Percentiles rank a stretch among this genome's conserved stretches.
Evolutionary conservation across 2,113 vertebrate species (phyloP).

Genomic region (Bettongia penicillata): DNA sequence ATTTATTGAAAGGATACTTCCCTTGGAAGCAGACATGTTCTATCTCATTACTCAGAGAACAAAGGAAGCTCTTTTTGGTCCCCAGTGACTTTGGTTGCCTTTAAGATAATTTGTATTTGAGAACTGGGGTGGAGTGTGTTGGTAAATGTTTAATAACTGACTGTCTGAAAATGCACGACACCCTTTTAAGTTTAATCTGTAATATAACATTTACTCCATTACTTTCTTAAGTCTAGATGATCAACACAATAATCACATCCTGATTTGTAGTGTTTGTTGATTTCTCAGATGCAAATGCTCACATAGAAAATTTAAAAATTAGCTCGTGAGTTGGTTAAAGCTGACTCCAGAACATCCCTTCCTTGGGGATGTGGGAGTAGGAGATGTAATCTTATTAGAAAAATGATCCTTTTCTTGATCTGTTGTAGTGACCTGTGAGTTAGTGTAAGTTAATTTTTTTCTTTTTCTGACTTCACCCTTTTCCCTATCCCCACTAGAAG

Average conservation of each 20-base stretch:
- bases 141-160: too few species aligned
- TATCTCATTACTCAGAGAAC: too few species aligned
- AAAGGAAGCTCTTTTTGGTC: too few species aligned
- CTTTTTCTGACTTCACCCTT: neutral
- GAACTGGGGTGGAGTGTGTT: too few species aligned
- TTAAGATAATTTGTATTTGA: too few species aligned
- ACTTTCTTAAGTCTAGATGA: too few species aligned
- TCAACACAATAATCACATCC: neutral
- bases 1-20: too few species aligned
- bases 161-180: too few species aligned
- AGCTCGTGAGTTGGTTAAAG: neutral
- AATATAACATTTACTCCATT: too few species aligned
- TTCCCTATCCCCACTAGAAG: neutral
- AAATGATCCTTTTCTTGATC: neutral
- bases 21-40: too few species aligned
- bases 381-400: neutral
- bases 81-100: too few species aligned
- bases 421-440: neutral
- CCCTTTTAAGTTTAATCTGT: too few species aligned
- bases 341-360: neutral
- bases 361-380: neutral
- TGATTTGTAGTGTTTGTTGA: neutral
- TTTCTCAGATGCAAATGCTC: neutral
- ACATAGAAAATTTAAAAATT: neutral
- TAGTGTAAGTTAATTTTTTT: neutral